phyloP scores from a whole-genome alignment of 2,797 vertebrate species.

The Pantherophis alleghaniensis region DNA sequence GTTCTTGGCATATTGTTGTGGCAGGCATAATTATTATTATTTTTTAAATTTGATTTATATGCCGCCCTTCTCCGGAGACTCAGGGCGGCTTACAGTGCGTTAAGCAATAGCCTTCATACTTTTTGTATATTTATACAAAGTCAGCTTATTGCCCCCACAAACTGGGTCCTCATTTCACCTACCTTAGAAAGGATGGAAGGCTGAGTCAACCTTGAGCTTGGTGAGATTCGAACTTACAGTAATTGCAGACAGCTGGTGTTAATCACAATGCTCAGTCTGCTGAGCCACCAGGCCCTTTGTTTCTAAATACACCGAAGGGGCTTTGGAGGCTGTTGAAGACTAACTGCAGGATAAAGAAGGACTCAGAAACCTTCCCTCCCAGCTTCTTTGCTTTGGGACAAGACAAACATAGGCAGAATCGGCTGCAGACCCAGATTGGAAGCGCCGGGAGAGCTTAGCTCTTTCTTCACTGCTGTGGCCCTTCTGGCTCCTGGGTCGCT shows the following conservation, averaged over 20 bases:
- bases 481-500: neutral
- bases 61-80: too few relatives aligned
- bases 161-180: too few relatives aligned
- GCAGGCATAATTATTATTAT: neutral
- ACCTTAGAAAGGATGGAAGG: too few relatives aligned
- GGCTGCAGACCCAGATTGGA: rapidly evolving
- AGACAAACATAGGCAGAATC: neutral
- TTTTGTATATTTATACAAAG: too few relatives aligned
- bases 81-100: too few relatives aligned
- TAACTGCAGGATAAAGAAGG: neutral
- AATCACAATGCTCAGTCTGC: too few relatives aligned
- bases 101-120: too few relatives aligned
- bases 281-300: neutral
- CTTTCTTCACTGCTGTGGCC: neutral
- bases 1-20: neutral
- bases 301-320: neutral
- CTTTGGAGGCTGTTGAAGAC: neutral
- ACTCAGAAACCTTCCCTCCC: neutral
- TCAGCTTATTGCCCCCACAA: too few relatives aligned
- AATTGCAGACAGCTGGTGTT: too few relatives aligned
- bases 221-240: too few relatives aligned
- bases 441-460: neutral
- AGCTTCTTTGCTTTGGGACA: neutral
- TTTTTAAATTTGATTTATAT: too few relatives aligned
- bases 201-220: too few relatives aligned